These are phyloP conservation scores for Oryzaephilus surinamensis DNA, from an alignment of 1,140 invertebrate genomes.

Conservation along the genomic window DNA sequence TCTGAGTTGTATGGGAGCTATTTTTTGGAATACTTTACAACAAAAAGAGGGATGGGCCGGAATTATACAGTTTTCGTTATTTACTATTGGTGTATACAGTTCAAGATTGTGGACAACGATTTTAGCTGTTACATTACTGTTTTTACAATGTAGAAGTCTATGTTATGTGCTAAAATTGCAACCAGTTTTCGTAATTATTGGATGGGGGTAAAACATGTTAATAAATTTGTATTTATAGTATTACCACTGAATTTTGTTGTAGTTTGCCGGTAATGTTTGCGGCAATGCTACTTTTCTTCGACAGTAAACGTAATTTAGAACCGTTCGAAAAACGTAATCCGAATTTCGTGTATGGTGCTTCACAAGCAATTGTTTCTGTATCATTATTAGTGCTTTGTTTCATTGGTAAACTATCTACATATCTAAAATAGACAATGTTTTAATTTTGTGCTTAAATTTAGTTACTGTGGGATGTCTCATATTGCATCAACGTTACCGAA, in stretches of 20 bases:
- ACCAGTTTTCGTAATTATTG: slow-evolving; percentile 57
- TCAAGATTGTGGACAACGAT: slow-evolving; percentile 74
- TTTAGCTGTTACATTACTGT: slow-evolving; percentile 66
- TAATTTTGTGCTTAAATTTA: slow-evolving; percentile 24
- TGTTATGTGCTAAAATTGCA: slow-evolving; percentile 67
- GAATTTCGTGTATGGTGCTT: slow-evolving; percentile 68
- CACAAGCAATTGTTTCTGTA: slow-evolving; percentile 58
- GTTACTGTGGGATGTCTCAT: slow-evolving; percentile 64
- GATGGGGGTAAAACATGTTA: slow-evolving; percentile 68
- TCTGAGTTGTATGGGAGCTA: slow-evolving; percentile 52
- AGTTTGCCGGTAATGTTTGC: slow-evolving; percentile 41
- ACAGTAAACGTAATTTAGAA: slow-evolving; percentile 36
- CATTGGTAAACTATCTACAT: slow-evolving; percentile 42
- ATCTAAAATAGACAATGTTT: slow-evolving; percentile 8
- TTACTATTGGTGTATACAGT: slow-evolving; percentile 63
- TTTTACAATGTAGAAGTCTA: slow-evolving; percentile 70
- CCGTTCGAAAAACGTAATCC: slow-evolving; percentile 53
- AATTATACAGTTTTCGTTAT: slow-evolving; percentile 61
- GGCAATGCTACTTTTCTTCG: slow-evolving; percentile 36
- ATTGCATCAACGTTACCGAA: slow-evolving; percentile 52
- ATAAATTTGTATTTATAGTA: too few relatives aligned
- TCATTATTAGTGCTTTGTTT: slow-evolving; percentile 55
- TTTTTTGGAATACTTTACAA: slow-evolving; percentile 51
- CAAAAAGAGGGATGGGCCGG: slow-evolving; percentile 41
- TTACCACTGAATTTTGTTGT: too few relatives aligned